These are phyloP conservation scores for Thymallus thymallus DNA, from an alignment of 2,113 vertebrate species.

Conservation along the genomic window DNA sequence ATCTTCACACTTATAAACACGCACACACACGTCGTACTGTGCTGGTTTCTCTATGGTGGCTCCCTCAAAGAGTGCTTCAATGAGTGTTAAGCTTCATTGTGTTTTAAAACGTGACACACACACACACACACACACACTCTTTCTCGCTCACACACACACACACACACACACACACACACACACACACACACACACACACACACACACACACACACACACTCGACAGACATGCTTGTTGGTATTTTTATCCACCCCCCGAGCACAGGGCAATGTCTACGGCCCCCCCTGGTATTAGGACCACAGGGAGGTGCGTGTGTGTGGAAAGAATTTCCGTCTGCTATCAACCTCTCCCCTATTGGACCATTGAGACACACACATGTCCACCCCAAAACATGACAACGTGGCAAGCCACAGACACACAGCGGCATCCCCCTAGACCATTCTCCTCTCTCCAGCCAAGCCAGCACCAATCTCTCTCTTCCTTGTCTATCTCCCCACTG, in stretches of 20 bases:
- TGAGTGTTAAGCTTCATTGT: slow-evolving; percentile 23
- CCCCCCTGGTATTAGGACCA: not conserved
- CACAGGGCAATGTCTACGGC: slow-evolving; percentile 15
- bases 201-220: slow-evolving; percentile 13
- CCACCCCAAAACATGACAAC: no score
- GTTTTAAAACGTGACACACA: slow-evolving; percentile 37
- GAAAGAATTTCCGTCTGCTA: slow-evolving; percentile 61
- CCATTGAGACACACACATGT: slow-evolving; percentile 13
- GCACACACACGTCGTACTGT: not conserved
- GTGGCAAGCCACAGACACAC: not conserved
- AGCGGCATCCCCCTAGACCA: not conserved
- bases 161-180: not conserved
- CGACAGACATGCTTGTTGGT: slow-evolving; percentile 43
- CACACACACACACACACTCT: not conserved
- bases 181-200: not conserved
- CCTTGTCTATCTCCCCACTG: slow-evolving; percentile 69
- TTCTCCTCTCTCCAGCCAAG: not conserved
- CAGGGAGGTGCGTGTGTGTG: slow-evolving; percentile 27
- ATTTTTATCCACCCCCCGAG: slow-evolving; percentile 65
- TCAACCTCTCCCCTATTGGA: slow-evolving; percentile 55
- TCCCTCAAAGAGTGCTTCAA: slow-evolving; percentile 30
- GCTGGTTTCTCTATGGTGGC: slow-evolving; percentile 18
- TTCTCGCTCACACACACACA: no score
- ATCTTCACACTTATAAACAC: no score
- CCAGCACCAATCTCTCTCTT: slow-evolving; percentile 64